These are phyloP conservation scores for Plotosus lineatus DNA, from an alignment of 2,113 vertebrate genomes.

Conservation along the genomic window DNA sequence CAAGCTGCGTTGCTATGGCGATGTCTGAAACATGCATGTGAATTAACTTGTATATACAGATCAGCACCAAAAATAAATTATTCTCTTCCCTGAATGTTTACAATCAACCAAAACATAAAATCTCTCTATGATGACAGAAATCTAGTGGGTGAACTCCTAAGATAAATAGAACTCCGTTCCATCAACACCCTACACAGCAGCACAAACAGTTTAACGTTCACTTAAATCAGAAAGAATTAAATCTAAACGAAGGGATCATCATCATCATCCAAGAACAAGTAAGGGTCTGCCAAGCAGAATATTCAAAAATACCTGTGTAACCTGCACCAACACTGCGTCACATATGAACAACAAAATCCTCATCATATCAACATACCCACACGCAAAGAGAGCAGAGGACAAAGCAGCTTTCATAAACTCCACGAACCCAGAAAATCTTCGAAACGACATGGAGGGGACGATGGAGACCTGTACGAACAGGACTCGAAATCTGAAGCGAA, in stretches of 20 bases:
- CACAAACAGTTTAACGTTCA: neutral
- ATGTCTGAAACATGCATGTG: too few species aligned
- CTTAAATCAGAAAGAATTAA: neutral
- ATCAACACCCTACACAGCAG: neutral
- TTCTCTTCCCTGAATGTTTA: neutral
- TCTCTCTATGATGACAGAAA: neutral
- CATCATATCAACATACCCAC: neutral
- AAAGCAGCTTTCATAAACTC: neutral
- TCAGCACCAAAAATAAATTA: too few species aligned
- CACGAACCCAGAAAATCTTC: neutral
- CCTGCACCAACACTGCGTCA: constrained; percentile 2
- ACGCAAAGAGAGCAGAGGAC: neutral
- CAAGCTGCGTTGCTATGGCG: too few species aligned
- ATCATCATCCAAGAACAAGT: neutral
- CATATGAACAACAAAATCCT: neutral
- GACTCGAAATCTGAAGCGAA: too few species aligned
- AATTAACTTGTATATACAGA: too few species aligned
- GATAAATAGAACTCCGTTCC: too few species aligned
- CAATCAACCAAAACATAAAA: neutral
- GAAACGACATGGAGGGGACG: constrained; percentile 3
- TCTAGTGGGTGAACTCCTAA: neutral
- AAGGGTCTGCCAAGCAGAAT: neutral
- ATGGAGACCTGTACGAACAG: too few species aligned
- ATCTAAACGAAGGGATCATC: neutral
- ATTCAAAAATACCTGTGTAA: neutral